phyloP scores from a whole-genome alignment of 2,888 invertebrate genomes.

The Cybosia mesomella region DNA sequence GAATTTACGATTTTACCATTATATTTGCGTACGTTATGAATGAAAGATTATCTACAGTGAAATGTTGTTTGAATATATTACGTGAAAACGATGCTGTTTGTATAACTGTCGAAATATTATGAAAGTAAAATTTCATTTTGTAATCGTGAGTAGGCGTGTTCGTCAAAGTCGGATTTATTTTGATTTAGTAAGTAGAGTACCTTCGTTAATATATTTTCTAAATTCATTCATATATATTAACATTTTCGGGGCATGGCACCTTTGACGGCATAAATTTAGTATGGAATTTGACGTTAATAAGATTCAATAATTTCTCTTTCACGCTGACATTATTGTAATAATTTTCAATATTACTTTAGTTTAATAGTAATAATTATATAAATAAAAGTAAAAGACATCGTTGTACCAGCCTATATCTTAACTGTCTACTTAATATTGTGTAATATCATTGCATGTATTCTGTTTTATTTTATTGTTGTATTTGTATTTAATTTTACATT shows the following conservation, averaged over 20 bases:
- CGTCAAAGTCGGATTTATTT: not conserved
- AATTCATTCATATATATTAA: not conserved
- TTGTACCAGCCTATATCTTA: too few species aligned
- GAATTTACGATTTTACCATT: conserved; percentile 22
- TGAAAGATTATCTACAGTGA: conserved; percentile 25
- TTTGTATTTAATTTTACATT: too few species aligned
- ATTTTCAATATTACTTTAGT: too few species aligned
- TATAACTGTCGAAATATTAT: conserved; percentile 1
- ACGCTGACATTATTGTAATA: too few species aligned
- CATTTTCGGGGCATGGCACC: not conserved
- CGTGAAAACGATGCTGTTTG: conserved; percentile 28
- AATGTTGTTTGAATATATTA: conserved; percentile 29
- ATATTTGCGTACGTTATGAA: conserved; percentile 40
- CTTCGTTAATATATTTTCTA: not conserved
- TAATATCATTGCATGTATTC: too few species aligned
- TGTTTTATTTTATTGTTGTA: too few species aligned
- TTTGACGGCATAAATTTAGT: not conserved
- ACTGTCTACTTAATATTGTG: too few species aligned
- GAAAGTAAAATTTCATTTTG: conserved; percentile 3
- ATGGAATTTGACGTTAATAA: not conserved
- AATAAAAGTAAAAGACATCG: too few species aligned
- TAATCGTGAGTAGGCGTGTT: not conserved
- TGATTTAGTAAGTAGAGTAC: not conserved
- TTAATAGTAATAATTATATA: too few species aligned
- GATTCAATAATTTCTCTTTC: conserved; percentile 1